Conservation (phyloP, 2,888 invertebrate species). For the Sylvicola cinctus region DNA sequence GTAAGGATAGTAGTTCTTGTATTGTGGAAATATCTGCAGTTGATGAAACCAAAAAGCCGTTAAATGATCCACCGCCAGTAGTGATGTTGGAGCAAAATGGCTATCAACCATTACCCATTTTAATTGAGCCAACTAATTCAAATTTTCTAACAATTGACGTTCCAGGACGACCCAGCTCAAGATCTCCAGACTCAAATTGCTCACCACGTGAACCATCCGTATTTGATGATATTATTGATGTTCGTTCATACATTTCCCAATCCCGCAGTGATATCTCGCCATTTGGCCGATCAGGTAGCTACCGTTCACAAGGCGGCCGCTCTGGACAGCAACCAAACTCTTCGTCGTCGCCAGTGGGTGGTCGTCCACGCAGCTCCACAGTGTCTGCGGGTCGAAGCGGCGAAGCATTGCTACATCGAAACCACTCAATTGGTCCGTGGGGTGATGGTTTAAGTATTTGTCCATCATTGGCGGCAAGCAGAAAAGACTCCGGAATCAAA, state of each 20-base stretch:
- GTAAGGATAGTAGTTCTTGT: conserved; percentile 32
- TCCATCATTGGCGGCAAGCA: conserved; percentile 57
- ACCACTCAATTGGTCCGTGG: conserved; percentile 19
- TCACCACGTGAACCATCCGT: conserved; percentile 24
- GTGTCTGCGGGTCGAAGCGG: conserved; percentile 25
- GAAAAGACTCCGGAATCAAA: conserved; percentile 74
- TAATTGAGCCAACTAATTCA: conserved; percentile 33
- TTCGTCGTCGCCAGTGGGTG: conserved; percentile 5
- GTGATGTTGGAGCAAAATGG: conserved; percentile 23
- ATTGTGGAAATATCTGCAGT: too few species aligned
- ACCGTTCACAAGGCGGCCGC: conserved; percentile 44
- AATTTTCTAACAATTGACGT: conserved; percentile 18
- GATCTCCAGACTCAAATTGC: conserved; percentile 21
- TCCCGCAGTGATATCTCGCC: conserved; percentile 51
- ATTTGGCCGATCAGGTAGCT: conserved; percentile 48
- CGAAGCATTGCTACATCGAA: conserved; percentile 27
- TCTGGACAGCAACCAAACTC: conserved; percentile 27
- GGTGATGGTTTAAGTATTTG: conserved; percentile 53
- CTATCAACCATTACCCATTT: conserved; percentile 44
- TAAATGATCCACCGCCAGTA: background rate
- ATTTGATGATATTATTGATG: conserved; percentile 47
- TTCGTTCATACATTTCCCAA: conserved; percentile 51
- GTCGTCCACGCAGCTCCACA: conserved; percentile 24
- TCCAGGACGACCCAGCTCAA: conserved; percentile 15
- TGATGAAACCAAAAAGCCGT: conserved; percentile 7